Base-by-base conservation (phyloP, 1,140 invertebrate genomes). In the Megathymus violae region DNA sequence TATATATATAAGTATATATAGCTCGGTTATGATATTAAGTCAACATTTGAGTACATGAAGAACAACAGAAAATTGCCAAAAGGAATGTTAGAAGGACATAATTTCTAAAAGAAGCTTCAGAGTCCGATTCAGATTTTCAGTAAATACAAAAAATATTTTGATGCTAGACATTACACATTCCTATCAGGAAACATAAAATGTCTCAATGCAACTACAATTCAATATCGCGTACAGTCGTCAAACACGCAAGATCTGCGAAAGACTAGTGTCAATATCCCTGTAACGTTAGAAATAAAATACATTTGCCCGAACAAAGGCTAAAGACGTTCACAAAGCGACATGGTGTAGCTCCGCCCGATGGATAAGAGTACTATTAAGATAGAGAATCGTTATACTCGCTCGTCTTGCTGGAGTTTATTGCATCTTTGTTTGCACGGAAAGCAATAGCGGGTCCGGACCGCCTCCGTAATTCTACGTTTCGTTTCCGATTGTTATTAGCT, bases 401-500 rank as follows among this genome's bases (percentile, higher is more conserved):
- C 71, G 73, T 75, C 74, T 76, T 75, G 66, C 58, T 60, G 65
- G 64, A 67, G 77, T 84, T 86, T 86, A 86, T 86, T 86, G 80
- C 81, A 81, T 80, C 80, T 80, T 76, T 86, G 81, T 86, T 86
- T 86, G 80, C 81, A 74, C 67, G 61, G n/a, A 69, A 75, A 78
- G 75, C 81, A 82, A 80, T 81, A 79, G 74, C 64, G 64, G 59
- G 38, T 62, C 61, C 58, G 62, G 31, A 69, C 73, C 68, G 59
- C 68, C 69, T 66, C 61, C 47, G 62, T 77, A 75, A 79, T 78
- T 76, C 74, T 73, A 74, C 69, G 69, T 78, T 62, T 62, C 65
- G 74, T 71, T 84, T 86, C 75, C 76, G 80, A 79, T 80, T 79
- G 77, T 77, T 86, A 86, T 81, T 80, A 84, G 52, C 52, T 56